A percentile compares a stretch with the other conserved stretches of the same genome.
Evolutionary conservation across 2,888 invertebrate species (phyloP).

Genomic region (Caenorhabditis drosophilae): DNA sequence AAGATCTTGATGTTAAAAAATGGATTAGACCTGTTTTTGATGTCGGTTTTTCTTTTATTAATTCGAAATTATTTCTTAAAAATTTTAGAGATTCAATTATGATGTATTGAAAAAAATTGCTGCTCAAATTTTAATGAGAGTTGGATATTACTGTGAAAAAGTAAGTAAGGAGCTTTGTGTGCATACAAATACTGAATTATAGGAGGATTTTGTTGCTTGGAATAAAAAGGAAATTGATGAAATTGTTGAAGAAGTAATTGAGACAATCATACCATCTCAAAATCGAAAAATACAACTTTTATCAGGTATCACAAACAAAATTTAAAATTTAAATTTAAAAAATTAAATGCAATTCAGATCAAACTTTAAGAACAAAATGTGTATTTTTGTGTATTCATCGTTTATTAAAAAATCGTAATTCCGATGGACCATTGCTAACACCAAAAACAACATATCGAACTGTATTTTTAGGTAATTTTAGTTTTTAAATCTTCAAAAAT

Average conservation of each 20-base stretch:
- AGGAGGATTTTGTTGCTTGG: constrained; percentile 1
- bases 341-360: too few species aligned
- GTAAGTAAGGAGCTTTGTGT: too few species aligned
- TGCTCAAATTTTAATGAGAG: constrained; percentile 18
- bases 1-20: too few species aligned
- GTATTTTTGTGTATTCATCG: constrained; percentile 29
- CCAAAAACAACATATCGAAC: constrained; percentile 19
- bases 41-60: too few species aligned
- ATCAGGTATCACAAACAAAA: too few species aligned
- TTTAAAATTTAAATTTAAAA: too few species aligned
- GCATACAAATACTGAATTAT: too few species aligned
- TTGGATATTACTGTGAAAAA: constrained; percentile 7
- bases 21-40: constrained; percentile 16
- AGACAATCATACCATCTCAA: not conserved
- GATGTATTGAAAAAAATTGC: constrained; percentile 17
- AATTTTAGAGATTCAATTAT: constrained; percentile 6
- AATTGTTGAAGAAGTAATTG: not conserved
- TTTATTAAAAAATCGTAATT: constrained; percentile 5
- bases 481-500: not conserved
- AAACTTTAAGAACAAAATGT: constrained; percentile 17
- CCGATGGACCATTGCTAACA: constrained; percentile 1
- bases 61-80: too few species aligned
- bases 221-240: not conserved
- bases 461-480: constrained; percentile 22
- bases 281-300: too few species aligned